These are phyloP conservation scores for Drosophila pandora DNA, from an alignment of 1,140 invertebrate species.

Conservation along the genomic window DNA sequence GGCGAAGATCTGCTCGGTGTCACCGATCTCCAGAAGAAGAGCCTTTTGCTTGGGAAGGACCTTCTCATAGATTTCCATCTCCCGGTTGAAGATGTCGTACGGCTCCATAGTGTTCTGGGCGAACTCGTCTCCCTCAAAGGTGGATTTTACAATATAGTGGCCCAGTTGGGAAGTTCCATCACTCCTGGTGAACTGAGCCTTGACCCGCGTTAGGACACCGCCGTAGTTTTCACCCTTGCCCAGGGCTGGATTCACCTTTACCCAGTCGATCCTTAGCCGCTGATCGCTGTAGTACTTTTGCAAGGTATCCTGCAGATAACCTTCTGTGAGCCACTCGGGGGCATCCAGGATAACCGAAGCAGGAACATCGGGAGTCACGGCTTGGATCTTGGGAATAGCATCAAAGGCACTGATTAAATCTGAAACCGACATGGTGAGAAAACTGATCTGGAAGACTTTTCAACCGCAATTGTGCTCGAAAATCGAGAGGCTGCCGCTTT, in stretches of 20 bases:
- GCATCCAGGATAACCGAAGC: slow-evolving; percentile 39
- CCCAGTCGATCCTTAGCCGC: slow-evolving; percentile 42
- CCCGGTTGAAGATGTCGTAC: slow-evolving; percentile 81
- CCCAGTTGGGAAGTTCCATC: slow-evolving; percentile 44
- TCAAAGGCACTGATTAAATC: slow-evolving; percentile 65
- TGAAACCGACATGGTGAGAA: slow-evolving; percentile 61
- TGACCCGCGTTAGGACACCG: slow-evolving; percentile 66
- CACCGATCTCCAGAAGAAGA: slow-evolving; percentile 58
- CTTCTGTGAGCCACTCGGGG: slow-evolving; percentile 68
- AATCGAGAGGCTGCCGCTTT: slow-evolving; percentile 17
- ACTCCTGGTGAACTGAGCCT: slow-evolving; percentile 40
- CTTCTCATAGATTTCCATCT: slow-evolving; percentile 78
- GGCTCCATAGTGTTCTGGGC: slow-evolving; percentile 60
- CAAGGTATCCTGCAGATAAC: slow-evolving; percentile 60
- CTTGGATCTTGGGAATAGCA: slow-evolving; percentile 48
- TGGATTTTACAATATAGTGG: slow-evolving; percentile 72
- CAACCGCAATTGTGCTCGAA: slow-evolving; percentile 18
- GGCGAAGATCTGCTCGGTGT: slow-evolving; percentile 72
- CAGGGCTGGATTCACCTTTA: slow-evolving; percentile 63
- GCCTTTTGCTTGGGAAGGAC: slow-evolving; percentile 72
- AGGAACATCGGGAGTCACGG: neutral
- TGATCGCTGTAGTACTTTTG: slow-evolving; percentile 58
- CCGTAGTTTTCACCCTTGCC: slow-evolving; percentile 81
- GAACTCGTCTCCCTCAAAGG: slow-evolving; percentile 75
- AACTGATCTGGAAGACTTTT: slow-evolving; percentile 1